Percentiles rank a stretch among this genome's conserved stretches.
Conservation (phyloP, 2,797 vertebrate species). For the Glyptemys insculpta region DNA sequence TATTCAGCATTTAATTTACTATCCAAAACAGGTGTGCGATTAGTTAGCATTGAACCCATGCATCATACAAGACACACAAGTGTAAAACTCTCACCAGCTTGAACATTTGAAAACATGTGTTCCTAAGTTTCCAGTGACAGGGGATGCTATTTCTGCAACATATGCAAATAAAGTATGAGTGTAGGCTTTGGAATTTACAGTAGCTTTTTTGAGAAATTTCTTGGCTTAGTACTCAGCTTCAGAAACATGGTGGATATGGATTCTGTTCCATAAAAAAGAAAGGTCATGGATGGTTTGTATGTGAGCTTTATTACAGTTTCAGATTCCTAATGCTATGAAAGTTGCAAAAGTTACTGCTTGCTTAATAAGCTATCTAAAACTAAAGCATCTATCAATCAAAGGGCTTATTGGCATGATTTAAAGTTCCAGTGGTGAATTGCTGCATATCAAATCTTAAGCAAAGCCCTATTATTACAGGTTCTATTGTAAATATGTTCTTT, state of each 20-base stretch:
- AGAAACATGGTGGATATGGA: neutral
- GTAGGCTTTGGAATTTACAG: conserved; percentile 31
- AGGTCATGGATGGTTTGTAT: neutral
- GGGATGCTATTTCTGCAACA: neutral
- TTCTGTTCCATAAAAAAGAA: conserved; percentile 10
- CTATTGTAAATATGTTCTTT: neutral
- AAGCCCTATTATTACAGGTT: neutral
- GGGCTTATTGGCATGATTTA: neutral
- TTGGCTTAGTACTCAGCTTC: neutral
- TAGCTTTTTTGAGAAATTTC: conserved; percentile 45
- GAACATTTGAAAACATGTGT: neutral
- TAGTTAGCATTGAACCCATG: neutral
- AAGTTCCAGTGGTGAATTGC: neutral
- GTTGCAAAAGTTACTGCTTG: conserved; percentile 6
- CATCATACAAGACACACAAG: conserved; percentile 62
- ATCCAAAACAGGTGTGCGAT: conserved; percentile 77
- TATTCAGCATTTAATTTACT: conserved; percentile 41
- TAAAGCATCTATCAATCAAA: neutral
- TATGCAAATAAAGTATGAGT: conserved; percentile 19
- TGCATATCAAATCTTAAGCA: neutral
- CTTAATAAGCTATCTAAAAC: neutral
- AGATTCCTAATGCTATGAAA: conserved; percentile 29
- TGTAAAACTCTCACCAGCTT: neutral
- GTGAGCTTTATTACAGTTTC: conserved; percentile 35
- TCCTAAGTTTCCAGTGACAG: conserved; percentile 10